Evolutionary conservation across 2,797 vertebrate species (phyloP).

Genomic region (Danio albolineatus): DNA sequence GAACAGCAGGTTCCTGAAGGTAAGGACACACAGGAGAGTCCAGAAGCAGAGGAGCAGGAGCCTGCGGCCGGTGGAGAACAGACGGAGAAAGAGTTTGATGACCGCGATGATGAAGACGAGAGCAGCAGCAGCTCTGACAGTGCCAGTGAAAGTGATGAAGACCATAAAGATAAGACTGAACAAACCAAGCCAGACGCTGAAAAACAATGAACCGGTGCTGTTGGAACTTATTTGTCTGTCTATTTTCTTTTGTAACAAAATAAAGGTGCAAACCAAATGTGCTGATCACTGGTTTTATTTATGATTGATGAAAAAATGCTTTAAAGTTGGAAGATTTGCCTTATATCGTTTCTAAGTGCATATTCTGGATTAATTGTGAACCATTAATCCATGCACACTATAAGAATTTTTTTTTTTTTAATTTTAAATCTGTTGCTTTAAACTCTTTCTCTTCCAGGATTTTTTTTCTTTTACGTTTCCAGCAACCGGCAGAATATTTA

Average conservation of each 20-base stretch:
- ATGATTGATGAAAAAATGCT: neutral
- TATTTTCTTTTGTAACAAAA: conserved; percentile 60
- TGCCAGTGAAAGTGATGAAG: conserved; percentile 50
- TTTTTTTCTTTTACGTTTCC: too few species aligned
- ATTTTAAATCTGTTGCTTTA: too few species aligned
- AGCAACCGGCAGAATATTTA: too few species aligned
- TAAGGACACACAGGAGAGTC: conserved; percentile 10
- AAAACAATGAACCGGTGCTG: conserved; percentile 16
- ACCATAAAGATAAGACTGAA: conserved; percentile 41
- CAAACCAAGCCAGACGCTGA: conserved; percentile 42
- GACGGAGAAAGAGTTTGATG: conserved; percentile 47
- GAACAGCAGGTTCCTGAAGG: conserved; percentile 21
- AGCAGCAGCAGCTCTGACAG: conserved; percentile 55
- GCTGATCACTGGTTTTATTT: conserved; percentile 14
- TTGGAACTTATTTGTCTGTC: too few species aligned
- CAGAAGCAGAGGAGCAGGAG: conserved; percentile 15
- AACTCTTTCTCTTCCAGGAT: too few species aligned
- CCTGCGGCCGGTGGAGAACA: neutral
- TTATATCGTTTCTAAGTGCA: neutral
- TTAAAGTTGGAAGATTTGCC: neutral
- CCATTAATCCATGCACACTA: neutral
- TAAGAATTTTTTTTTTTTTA: too few species aligned
- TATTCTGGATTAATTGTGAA: neutral
- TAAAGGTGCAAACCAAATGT: conserved; percentile 34
- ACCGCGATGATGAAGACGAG: conserved; percentile 62